phyloP scores from a whole-genome alignment of 2,888 invertebrate species.

The Troides oblongomaculatus region DNA sequence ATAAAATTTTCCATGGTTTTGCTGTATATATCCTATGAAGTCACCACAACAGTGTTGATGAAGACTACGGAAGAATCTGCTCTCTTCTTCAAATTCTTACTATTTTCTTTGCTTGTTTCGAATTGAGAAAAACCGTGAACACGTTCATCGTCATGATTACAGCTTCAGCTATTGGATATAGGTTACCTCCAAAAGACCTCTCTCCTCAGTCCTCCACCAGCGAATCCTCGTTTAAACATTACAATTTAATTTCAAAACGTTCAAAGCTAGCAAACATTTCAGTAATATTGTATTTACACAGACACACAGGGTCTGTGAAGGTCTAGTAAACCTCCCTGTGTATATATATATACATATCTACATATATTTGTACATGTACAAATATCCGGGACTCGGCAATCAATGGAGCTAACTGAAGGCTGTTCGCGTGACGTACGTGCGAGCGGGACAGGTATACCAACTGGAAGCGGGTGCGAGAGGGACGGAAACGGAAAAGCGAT shows the following conservation, averaged over 20 bases:
- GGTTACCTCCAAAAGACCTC: no score
- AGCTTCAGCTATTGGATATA: no score
- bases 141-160: no score
- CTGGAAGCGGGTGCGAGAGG: neutral
- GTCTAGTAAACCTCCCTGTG: slow-evolving; percentile 7
- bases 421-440: slow-evolving; percentile 29
- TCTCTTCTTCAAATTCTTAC: no score
- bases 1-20: no score
- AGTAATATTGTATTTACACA: slow-evolving; percentile 6
- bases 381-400: slow-evolving; percentile 28
- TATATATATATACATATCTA: neutral
- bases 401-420: slow-evolving; percentile 29
- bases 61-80: no score
- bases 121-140: no score
- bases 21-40: no score
- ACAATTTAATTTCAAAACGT: neutral
- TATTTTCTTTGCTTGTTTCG: no score
- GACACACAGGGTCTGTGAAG: slow-evolving; percentile 6
- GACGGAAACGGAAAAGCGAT: slow-evolving; percentile 14
- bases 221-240: no score
- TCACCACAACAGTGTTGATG: no score
- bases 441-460: slow-evolving; percentile 18
- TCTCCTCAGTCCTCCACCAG: no score
- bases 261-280: slow-evolving; percentile 7
- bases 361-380: slow-evolving; percentile 6